These are phyloP conservation scores for Mustela lutreola DNA, from an alignment of 2,113 vertebrate species.

Conservation along the genomic window DNA sequence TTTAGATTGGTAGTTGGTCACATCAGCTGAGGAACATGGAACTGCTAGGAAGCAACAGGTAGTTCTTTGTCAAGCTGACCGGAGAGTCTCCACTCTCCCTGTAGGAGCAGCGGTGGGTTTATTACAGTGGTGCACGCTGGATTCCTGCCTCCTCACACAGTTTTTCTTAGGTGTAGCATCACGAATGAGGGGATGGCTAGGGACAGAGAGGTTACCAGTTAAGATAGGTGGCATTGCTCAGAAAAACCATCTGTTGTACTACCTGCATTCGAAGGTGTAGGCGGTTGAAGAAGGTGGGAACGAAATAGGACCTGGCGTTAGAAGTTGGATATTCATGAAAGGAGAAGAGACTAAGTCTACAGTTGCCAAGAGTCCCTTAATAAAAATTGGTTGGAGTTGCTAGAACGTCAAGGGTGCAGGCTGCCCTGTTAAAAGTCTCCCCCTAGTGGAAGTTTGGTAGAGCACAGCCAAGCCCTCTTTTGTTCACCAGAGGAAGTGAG, in stretches of 20 bases:
- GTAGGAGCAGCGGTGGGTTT: neutral
- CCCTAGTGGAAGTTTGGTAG: constrained; percentile 40
- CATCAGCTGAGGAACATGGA: neutral
- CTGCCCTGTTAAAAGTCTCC: neutral
- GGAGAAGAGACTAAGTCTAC: neutral
- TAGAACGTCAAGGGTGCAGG: neutral
- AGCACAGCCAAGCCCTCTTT: neutral
- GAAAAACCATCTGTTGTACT: neutral
- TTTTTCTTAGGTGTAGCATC: neutral
- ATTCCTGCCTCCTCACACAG: neutral
- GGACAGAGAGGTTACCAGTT: neutral
- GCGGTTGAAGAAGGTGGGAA: neutral
- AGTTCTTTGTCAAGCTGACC: neutral
- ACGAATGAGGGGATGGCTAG: neutral
- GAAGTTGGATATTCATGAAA: neutral
- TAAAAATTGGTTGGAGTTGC: neutral
- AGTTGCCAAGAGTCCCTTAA: neutral
- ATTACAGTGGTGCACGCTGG: rapidly evolving
- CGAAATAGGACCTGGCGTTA: neutral
- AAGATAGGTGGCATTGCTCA: neutral
- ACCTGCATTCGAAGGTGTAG: neutral
- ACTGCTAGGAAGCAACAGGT: neutral
- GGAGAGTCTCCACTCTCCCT: neutral
- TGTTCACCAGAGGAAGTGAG: neutral
- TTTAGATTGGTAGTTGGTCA: neutral